A percentile compares a stretch with the other conserved stretches of the same genome.
phyloP scores from a whole-genome alignment of 2,888 invertebrate genomes.

The Clistopyga incitator region DNA sequence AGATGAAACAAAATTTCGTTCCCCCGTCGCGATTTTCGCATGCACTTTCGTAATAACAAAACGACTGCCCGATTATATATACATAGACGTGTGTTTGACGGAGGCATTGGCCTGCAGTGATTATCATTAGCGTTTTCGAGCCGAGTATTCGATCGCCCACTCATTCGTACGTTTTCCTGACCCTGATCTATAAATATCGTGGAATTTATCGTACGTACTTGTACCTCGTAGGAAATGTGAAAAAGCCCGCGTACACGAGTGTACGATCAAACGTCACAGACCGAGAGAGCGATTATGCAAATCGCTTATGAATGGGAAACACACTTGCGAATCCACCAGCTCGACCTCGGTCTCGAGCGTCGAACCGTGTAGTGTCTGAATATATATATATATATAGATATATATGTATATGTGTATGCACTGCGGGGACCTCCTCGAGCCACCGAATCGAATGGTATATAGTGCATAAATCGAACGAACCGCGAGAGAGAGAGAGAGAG shows the following conservation, averaged over 20 bases:
- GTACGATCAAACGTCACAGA: constrained; percentile 7
- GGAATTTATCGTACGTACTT: constrained; percentile 19
- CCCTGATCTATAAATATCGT: constrained; percentile 19
- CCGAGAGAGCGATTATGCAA: constrained; percentile 65
- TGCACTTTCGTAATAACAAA: not conserved
- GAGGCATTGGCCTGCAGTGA: not conserved
- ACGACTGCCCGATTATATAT: not conserved
- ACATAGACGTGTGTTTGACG: no score
- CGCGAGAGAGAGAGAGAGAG: constrained; percentile 7
- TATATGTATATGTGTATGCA: not conserved
- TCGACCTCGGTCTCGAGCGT: constrained; percentile 53
- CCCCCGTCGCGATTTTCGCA: not conserved
- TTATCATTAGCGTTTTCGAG: not conserved
- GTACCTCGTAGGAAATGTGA: constrained; percentile 9
- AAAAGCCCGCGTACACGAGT: constrained; percentile 13
- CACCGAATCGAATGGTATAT: constrained; percentile 38
- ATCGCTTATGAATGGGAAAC: constrained; percentile 66
- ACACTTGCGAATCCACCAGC: constrained; percentile 38
- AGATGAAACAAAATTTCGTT: no score
- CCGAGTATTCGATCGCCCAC: not conserved
- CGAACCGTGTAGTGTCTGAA: constrained; percentile 50
- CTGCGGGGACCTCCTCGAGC: constrained; percentile 26
- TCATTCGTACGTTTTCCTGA: not conserved
- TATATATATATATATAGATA: not conserved
- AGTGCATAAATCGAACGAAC: constrained; percentile 10